These are phyloP conservation scores for Channa maculata DNA, from an alignment of 2,113 vertebrate species.

Conservation along the genomic window DNA sequence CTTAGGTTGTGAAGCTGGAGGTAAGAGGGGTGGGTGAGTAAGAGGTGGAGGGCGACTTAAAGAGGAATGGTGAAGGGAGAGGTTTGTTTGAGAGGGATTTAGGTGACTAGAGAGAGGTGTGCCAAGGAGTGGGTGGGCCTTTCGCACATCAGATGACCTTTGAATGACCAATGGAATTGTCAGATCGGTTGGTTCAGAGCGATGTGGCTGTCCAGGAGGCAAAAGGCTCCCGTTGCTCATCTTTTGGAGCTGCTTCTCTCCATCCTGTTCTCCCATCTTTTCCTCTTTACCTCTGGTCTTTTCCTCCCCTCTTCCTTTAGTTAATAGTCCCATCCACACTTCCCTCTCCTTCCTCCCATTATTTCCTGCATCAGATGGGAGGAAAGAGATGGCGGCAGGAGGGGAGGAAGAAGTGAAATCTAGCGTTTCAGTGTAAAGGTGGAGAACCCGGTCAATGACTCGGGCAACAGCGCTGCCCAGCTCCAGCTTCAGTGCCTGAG, in stretches of 20 bases:
- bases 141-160: conserved; percentile 72
- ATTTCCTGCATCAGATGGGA: conserved; percentile 19
- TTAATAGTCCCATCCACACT: conserved; percentile 61
- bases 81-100: conserved; percentile 66
- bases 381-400: conserved; percentile 58
- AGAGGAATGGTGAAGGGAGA: conserved; percentile 66
- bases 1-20: conserved; percentile 68
- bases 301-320: conserved; percentile 52
- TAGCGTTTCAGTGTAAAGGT: conserved; percentile 76
- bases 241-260: conserved; percentile 48
- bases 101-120: conserved; percentile 57
- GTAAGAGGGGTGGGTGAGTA: conserved; percentile 57
- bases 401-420: conserved; percentile 55
- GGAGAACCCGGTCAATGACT: conserved; percentile 85
- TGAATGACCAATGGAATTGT: conserved; percentile 65
- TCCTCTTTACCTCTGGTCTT: conserved; percentile 40
- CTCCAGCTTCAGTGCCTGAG: conserved; percentile 83
- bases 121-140: conserved; percentile 54
- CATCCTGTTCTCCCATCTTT: conserved; percentile 27
- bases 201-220: conserved; percentile 22
- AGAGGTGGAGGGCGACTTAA: conserved; percentile 68
- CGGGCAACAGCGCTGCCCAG: conserved; percentile 81
- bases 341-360: conserved; percentile 39
- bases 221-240: conserved; percentile 16
- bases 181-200: conserved; percentile 53